phyloP scores from a whole-genome alignment of 2,113 vertebrate species.

The Dendrocopos noguchii region DNA sequence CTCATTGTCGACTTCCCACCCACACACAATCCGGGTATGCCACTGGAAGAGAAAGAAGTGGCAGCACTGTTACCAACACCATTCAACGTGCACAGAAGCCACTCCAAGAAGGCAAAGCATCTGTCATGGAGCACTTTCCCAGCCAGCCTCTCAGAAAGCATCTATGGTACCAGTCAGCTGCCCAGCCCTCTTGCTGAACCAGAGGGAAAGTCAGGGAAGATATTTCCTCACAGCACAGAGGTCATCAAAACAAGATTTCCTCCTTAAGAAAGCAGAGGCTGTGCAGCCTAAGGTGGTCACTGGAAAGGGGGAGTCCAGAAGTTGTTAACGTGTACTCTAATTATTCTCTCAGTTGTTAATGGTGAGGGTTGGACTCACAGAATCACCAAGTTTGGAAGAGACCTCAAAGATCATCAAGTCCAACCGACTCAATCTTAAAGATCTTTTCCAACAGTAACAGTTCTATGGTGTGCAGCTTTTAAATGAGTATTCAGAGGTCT shows the following conservation, averaged over 20 bases:
- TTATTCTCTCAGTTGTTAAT: neutral
- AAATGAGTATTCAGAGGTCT: neutral
- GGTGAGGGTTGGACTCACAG: no score
- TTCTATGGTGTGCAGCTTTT: neutral
- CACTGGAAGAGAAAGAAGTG: slow-evolving; percentile 74
- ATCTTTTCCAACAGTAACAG: no score
- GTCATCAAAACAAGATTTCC: neutral
- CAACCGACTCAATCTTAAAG: no score
- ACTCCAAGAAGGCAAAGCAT: neutral
- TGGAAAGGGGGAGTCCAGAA: neutral
- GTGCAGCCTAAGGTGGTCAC: neutral
- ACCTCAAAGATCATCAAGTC: no score
- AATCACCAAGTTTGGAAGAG: no score
- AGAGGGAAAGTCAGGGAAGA: neutral
- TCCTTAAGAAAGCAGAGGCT: neutral
- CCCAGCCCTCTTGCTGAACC: neutral
- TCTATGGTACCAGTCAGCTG: neutral
- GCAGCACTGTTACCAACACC: neutral
- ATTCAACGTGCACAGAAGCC: neutral
- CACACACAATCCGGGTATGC: slow-evolving; percentile 94
- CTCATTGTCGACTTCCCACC: slow-evolving; percentile 96
- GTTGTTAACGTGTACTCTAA: neutral
- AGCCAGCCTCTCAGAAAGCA: neutral
- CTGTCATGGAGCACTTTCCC: neutral
- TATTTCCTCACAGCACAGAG: neutral